Evolutionary conservation across 2,888 invertebrate genomes (phyloP), one percentile per base, ranked within the genome.

Genomic region (Phortica okadai): DNA sequence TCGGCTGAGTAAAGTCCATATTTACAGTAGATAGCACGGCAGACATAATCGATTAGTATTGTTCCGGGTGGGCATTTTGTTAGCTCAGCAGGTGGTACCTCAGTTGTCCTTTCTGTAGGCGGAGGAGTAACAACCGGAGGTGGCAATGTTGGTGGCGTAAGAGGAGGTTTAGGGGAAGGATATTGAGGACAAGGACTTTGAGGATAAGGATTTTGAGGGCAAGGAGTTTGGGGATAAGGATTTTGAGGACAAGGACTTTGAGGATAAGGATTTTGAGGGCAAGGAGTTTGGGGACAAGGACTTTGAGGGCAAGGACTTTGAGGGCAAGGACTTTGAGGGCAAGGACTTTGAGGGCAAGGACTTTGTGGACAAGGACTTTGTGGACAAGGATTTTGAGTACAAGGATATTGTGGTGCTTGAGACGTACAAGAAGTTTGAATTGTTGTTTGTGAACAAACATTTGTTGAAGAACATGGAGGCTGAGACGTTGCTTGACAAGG

Each of bases 1-100:
- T 82, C 83, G 1, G 80, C 70, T 3, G 33, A 8, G 72, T 82
- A 85, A 25, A 84, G 74, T 8, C 83, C 83, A 0, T 50, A 75
- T 4, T 83, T 81, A 59, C 90, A 90, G 74, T 84, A 84, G 4
- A 90, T 58, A n/a, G 84, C 42, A n/a, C 82, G 86, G 11, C 90
- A 90, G 2, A 10, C 21, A 10, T 75, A 77, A 33, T 80, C 79
- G 0, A 89, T 21, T 0, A 80, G 80, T 0, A 86, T 77, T 0
- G 87, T 85, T 33, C 89, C 87, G 0, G 77, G 21, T 0, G 88
- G 86, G 14, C 90, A 90, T 6, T 21, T 64, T 6, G 54, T 77
- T 7, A 83, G 58, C 0, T 70, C 50, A 1, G 16, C 78, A 1
- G 84, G 82, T 10, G 82, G 77, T 8, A 4, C 6, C 76, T 74